phyloP scores from a whole-genome alignment of 2,888 invertebrate species.

The Rhamnusium bicolor region DNA sequence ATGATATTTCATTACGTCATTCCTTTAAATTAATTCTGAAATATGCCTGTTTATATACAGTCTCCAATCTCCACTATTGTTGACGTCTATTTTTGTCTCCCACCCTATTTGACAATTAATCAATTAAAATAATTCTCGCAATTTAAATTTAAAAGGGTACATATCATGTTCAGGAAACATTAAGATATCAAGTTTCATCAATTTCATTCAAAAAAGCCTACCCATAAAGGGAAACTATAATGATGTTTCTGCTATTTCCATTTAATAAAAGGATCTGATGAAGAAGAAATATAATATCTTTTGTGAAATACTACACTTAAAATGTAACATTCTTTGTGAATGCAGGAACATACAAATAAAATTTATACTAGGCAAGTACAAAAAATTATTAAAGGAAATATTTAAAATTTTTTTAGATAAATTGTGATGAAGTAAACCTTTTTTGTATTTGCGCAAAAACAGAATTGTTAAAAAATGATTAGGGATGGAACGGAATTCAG shows the following conservation, averaged over 20 bases:
- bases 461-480: too few species aligned
- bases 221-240: slow-evolving; percentile 20
- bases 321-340: background rate
- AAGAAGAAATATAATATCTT: slow-evolving; percentile 29
- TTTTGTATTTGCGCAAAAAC: too few species aligned
- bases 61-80: background rate
- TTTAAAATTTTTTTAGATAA: too few species aligned
- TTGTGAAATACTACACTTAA: background rate
- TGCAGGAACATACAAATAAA: too few species aligned
- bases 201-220: background rate
- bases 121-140: slow-evolving; percentile 12
- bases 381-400: too few species aligned
- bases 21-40: slow-evolving; percentile 4
- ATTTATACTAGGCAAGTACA: slow-evolving; percentile 4
- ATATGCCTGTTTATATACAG: background rate
- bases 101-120: slow-evolving; percentile 10
- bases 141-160: slow-evolving; percentile 14
- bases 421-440: too few species aligned
- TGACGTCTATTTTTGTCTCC: slow-evolving; percentile 5
- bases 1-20: slow-evolving; percentile 21
- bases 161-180: slow-evolving; percentile 12
- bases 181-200: slow-evolving; percentile 18
- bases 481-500: too few species aligned
- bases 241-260: slow-evolving; percentile 23
- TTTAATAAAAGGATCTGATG: slow-evolving; percentile 23